Evolutionary conservation across 2,113 vertebrate genomes (phyloP), one percentile per base, ranked within the genome.

Genomic region (Microcebus murinus): DNA sequence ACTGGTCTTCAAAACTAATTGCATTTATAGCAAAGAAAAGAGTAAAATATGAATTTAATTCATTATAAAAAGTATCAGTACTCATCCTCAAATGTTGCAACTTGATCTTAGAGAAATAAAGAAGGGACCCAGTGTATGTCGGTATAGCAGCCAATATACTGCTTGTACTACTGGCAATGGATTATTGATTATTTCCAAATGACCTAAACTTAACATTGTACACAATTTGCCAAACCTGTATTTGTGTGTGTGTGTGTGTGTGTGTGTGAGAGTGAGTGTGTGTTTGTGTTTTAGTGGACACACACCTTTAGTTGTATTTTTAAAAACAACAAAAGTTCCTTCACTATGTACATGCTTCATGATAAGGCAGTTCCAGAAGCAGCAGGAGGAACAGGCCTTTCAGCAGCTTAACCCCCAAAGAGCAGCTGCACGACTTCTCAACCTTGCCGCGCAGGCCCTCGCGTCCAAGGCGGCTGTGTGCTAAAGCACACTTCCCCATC

Each of bases 121-220:
- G 63, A 83, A 92, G 45, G 23, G 15, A 80, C 23, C 42, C 45
- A 84, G 23, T 27, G 3, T 57, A 68, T 1, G 1, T 77, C 18
- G 76, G 63, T 39, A 23, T 4, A 79, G 39, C 50, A 83, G 52
- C 39, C 34, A 77, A 34, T 31, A 36, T 21, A 57, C n/a, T 34
- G 25, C 80, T 76, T 50, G 34, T 39, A 50, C 34, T 20, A 6
- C 50, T 57, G 42, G 31, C 65, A 70, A n/a, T 73, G 67, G 27
- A 57, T 27, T 71, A 79, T 34, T 90, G 45, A 45, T 90, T 63
- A 91, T 68, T 92, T 79, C 83, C 74, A 87, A 90, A 91, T 79
- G 36, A 90, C 34, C 39, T 31, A 83, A 87, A 83, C 3, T 12
- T 87, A 84, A 90, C 50, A 67, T 6, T 70, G 57, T 70, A 84